Evolutionary conservation across 2,113 vertebrate genomes (phyloP), one percentile per base, ranked within the genome.

Genomic region (Charadrius vociferus): DNA sequence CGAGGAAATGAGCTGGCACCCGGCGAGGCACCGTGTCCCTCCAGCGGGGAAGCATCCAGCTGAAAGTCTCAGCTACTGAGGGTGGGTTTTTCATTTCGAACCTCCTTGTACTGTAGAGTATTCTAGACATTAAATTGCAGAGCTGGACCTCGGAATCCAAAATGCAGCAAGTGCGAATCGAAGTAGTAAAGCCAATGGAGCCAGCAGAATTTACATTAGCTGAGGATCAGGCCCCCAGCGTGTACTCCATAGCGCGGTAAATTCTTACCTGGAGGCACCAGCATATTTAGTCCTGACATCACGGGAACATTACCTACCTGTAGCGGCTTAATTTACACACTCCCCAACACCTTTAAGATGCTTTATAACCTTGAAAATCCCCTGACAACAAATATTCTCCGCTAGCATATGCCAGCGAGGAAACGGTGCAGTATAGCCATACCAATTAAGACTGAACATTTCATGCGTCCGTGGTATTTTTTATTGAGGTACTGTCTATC

Each of bases 401-500:
- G 3, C 88, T 86, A 96, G 83, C 94, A 94, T 90, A 96, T 62
- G 91, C 90, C 93, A 94, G 95, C 91, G 47, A 94, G 92, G 95
- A 93, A 93, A 36, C 15, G 15, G 81, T 72, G 92, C 89, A 10
- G 65, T 49, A 37, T 6, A 92, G 82, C 88, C 86, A 19, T 88
- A 85, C 94, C 95, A 97, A 97, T 97, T 97, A 98, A 96, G 97
- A 67, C 68, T 52, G 88, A 97, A 84, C 94, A 96, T 93, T 97
- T 92, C 95, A 82, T 93, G 94, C 2, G 3, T 66, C 80, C 18
- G 0, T 55, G 84, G 86, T 97, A 97, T 96, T 83, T 85, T 97
- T 98, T 98, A 98, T 98, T 98, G 98, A 98, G 98, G 97, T 97
- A 97, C 97, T 97, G 95, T 95, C 95, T 72, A 95, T 98, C 97